Evolutionary conservation across 1,140 invertebrate species (phyloP).

Genomic region (Gyrodactylus bullatarudis): DNA sequence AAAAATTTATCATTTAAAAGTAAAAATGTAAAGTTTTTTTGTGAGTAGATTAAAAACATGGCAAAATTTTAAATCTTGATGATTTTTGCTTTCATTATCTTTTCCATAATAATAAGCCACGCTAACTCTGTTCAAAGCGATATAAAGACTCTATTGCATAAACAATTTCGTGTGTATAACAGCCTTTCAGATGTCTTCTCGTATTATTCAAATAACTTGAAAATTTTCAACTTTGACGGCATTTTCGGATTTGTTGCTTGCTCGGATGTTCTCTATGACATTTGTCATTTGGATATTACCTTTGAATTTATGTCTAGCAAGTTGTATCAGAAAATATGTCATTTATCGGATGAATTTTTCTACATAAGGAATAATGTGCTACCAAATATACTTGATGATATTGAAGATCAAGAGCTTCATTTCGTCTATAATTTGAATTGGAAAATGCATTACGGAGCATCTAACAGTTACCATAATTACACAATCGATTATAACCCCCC

Average conservation of each 20-base stretch:
- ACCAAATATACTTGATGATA: neutral
- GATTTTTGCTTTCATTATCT: neutral
- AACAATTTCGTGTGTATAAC: neutral
- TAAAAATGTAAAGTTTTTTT: neutral
- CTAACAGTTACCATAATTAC: neutral
- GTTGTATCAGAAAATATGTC: neutral
- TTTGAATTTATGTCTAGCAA: neutral
- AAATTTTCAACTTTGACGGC: neutral
- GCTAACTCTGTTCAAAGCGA: neutral
- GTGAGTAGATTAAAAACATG: neutral
- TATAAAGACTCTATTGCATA: neutral
- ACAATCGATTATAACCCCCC: neutral
- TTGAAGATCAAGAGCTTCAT: neutral
- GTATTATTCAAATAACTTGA: neutral
- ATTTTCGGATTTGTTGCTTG: neutral
- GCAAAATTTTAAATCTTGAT: neutral
- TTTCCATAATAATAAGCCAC: neutral
- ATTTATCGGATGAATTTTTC: neutral
- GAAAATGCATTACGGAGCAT: neutral
- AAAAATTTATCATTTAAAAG: neutral
- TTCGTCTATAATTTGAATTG: neutral
- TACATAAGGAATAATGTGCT: neutral
- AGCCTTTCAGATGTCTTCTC: neutral
- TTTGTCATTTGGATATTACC: neutral
- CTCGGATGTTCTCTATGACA: neutral